A percentile compares a stretch with the other conserved stretches of the same genome.
Conservation (phyloP, 2,113 vertebrate genomes). For the Uropsilus gracilis region DNA sequence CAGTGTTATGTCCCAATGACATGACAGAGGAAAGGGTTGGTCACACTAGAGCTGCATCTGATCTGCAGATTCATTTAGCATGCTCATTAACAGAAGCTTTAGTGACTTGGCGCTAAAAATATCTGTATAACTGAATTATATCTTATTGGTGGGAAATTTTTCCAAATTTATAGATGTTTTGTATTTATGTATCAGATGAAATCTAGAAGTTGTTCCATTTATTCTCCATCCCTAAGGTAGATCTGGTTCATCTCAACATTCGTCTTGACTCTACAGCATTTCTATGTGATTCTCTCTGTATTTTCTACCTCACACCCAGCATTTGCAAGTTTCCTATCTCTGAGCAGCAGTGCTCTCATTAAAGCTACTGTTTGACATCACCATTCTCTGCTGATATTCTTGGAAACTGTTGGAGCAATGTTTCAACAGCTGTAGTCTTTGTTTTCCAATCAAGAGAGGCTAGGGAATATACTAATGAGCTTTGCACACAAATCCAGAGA, state of each 20-base stretch:
- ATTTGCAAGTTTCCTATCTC: conserved; percentile 35
- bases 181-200: not conserved
- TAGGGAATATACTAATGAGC: conserved; percentile 55
- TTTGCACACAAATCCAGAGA: conserved; percentile 16
- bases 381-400: conserved; percentile 52
- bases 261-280: not conserved
- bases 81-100: not conserved
- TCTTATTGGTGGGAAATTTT: not conserved
- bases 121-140: not conserved
- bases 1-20: not conserved
- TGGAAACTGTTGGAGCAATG: conserved; percentile 49
- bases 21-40: not conserved
- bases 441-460: conserved; percentile 45
- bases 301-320: not conserved
- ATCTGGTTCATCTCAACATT: not conserved
- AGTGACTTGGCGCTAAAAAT: not conserved
- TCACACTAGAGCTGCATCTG: not conserved
- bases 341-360: conserved; percentile 27
- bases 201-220: not conserved
- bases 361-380: not conserved
- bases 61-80: not conserved
- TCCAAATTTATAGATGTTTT: not conserved
- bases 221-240: not conserved
- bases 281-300: not conserved
- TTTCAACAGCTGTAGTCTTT: conserved; percentile 25